A percentile compares a stretch with the other conserved stretches of the same genome.
These are phyloP conservation scores for Urechis unicinctus DNA, from an alignment of 2,888 invertebrate species.

Conservation along the genomic window DNA sequence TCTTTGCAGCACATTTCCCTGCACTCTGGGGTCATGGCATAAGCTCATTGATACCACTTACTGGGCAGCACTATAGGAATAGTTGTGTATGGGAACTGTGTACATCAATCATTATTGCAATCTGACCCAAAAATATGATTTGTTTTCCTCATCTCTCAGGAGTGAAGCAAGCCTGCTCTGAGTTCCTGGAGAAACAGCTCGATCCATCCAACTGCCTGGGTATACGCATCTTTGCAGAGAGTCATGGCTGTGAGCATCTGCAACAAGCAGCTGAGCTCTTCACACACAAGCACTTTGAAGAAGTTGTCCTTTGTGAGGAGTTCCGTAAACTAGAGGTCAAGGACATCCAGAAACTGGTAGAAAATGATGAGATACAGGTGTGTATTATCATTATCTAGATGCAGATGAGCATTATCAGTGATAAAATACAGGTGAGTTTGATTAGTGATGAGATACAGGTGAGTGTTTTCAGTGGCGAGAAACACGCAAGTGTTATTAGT, in stretches of 20 bases:
- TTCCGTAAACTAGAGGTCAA: slow-evolving; percentile 35
- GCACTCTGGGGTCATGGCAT: no score
- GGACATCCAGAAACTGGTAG: slow-evolving; percentile 37
- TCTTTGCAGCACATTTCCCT: no score
- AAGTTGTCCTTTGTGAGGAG: slow-evolving; percentile 40
- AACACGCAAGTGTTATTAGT: no score
- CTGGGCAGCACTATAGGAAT: no score
- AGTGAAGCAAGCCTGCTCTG: slow-evolving; percentile 46
- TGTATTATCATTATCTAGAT: no score
- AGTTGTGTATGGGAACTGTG: no score
- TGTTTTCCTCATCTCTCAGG: slow-evolving; percentile 23
- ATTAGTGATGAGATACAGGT: no score
- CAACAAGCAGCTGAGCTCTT: slow-evolving; percentile 36
- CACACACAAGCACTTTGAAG: slow-evolving; percentile 39
- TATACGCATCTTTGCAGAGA: slow-evolving; percentile 48
- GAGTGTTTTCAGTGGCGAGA: no score
- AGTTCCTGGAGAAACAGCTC: slow-evolving; percentile 46
- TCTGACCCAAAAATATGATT: neutral
- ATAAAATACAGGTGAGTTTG: no score
- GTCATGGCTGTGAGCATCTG: slow-evolving; percentile 38
- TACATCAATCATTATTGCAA: no score
- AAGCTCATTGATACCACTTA: no score
- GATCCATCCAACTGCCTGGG: slow-evolving; percentile 48
- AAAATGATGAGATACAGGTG: slow-evolving; percentile 46
- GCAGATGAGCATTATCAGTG: no score